Base-by-base conservation (phyloP, 2,797 vertebrate species). In the Myotis pilosus region DNA sequence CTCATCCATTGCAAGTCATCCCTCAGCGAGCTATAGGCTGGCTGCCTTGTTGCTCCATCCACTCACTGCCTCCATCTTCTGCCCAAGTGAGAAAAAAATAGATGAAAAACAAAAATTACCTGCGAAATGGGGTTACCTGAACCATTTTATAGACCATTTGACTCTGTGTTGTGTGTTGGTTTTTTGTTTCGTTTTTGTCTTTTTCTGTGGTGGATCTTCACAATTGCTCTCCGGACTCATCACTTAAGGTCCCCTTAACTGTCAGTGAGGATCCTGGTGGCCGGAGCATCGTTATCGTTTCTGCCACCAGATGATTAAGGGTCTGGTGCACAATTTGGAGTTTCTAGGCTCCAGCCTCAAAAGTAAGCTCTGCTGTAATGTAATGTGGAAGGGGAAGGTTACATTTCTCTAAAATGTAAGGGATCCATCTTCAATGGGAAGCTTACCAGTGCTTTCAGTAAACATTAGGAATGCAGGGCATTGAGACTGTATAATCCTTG, bases 81-180 rank as follows among this genome's bases (percentile, higher is more conserved):
- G 66, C 92, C 95, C 97, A 94, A 96, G 93, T 95, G 95, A 94
- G 94, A 90, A 96, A 95, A 95, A 95, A 96, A 94, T 92, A 97
- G 94, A 92, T 75, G 83, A 57, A 97, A 89, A 96, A 87, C 74
- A 93, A 87, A 96, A 68, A 69, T 87, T 69, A 13, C 38, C 91
- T 94, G 80, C 93, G 94, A 91, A 92, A 11, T 92, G 79, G 88
- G 95, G 76, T 38, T 96, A 94, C 93, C 81, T 90, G 91, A 71
- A 68, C 91, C 95, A 89, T 85, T 93, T 95, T 94, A 92, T 85
- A 79, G 90, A 82, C 72, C 83, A 20, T 51, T 75, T 80, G 88
- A 87, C 69, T 91, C 51, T 69, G 8, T 85, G 47, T 78, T 84
- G n/a, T 88, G 69, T 62, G 60, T 62, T 62, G 28, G 25, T 28